phyloP scores from a whole-genome alignment of 2,888 invertebrate species.

The Nematopogon swammerdamellus region DNA sequence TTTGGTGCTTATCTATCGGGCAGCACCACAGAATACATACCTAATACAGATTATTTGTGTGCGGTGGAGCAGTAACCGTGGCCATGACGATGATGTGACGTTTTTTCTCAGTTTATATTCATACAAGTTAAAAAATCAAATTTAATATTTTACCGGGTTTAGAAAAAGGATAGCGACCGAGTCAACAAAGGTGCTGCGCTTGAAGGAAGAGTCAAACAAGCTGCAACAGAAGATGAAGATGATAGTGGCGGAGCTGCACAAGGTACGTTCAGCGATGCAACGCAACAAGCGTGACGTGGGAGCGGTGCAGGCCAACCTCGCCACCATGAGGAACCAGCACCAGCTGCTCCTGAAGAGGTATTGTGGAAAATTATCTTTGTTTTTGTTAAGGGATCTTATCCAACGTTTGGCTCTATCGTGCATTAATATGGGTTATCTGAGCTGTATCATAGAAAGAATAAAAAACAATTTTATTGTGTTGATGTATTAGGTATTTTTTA shows the following conservation, averaged over 20 bases:
- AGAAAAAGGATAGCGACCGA: slow-evolving; percentile 47
- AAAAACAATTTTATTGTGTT: no score
- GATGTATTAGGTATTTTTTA: no score
- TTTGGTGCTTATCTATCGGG: no score
- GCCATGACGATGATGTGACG: no score
- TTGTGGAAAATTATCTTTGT: background rate
- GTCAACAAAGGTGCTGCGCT: slow-evolving; percentile 36
- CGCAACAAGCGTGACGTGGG: slow-evolving; percentile 41
- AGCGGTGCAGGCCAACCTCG: slow-evolving; percentile 30
- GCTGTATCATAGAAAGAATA: no score
- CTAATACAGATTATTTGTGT: background rate
- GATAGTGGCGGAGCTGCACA: slow-evolving; percentile 36
- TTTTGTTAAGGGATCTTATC: background rate
- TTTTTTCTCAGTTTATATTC: no score
- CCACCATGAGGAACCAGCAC: slow-evolving; percentile 38
- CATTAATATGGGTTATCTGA: no score
- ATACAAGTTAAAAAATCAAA: no score
- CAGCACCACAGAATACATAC: background rate
- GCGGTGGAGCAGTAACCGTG: no score
- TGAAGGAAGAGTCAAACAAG: slow-evolving; percentile 39
- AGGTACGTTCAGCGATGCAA: slow-evolving; percentile 38
- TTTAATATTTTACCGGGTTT: no score
- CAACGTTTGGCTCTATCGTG: no score
- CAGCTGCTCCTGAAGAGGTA: slow-evolving; percentile 45
- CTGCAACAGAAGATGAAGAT: slow-evolving; percentile 42